Percentiles rank a stretch among this genome's conserved stretches.
These are phyloP conservation scores for Mycalesis mineus DNA, from an alignment of 2,888 invertebrate genomes.

Conservation along the genomic window DNA sequence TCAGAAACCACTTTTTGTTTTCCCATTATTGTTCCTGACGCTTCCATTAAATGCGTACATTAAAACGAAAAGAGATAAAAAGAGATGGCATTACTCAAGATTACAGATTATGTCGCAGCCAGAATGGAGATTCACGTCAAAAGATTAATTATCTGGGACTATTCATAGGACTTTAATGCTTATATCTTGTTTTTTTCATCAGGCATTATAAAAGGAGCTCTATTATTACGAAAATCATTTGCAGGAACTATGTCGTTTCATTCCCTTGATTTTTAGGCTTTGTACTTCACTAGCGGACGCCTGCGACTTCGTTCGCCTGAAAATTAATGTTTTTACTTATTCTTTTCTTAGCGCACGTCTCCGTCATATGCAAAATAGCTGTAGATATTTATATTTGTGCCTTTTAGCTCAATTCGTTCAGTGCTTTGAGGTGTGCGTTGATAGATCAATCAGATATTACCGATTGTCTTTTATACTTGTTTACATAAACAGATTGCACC, in stretches of 20 bases:
- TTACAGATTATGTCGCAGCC: slow-evolving; percentile 37
- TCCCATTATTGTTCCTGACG: slow-evolving; percentile 24
- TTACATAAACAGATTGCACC: too few species aligned
- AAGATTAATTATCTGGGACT: slow-evolving; percentile 30
- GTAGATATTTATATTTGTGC: too few species aligned
- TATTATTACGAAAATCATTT: not conserved
- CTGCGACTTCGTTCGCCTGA: too few species aligned
- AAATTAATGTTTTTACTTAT: too few species aligned
- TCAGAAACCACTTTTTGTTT: slow-evolving; percentile 25
- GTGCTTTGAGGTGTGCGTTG: too few species aligned
- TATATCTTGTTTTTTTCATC: slow-evolving; percentile 13
- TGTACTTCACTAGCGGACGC: not conserved
- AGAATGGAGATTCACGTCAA: slow-evolving; percentile 27
- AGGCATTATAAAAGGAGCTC: not conserved
- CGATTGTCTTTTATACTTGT: too few species aligned
- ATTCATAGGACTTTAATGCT: slow-evolving; percentile 16
- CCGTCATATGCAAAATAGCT: too few species aligned
- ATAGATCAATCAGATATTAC: too few species aligned
- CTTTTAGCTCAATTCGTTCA: too few species aligned
- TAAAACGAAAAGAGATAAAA: slow-evolving; percentile 31
- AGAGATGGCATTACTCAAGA: slow-evolving; percentile 36
- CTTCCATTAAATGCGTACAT: slow-evolving; percentile 31
- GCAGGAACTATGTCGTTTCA: not conserved
- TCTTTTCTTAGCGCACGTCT: too few species aligned
- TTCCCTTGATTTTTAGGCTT: not conserved